Base-by-base conservation (phyloP, 2,113 vertebrate genomes). In the Danionella cerebrum region DNA sequence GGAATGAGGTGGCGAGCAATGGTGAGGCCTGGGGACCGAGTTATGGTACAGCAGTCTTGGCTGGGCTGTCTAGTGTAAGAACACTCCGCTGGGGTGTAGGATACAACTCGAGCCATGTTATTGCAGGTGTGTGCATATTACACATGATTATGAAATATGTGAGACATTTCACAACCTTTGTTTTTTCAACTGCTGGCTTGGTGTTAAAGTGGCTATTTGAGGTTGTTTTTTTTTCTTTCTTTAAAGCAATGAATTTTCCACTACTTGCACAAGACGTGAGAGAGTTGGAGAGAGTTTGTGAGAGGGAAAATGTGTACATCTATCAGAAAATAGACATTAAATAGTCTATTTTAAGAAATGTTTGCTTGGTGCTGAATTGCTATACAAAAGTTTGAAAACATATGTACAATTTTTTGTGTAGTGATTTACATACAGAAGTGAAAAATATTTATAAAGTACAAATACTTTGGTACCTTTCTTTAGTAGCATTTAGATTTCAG, bases 71-170 rank as follows among this genome's bases (percentile, higher is more conserved):
- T 9, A 39, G 21, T 54, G 72, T 68, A 67, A 67, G 70, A 65
- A 67, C 12, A 27, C 75, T 55, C 72, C 19, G 52, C 76, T 77
- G 79, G 76, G 79, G 62, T 74, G 31, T 54, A 71, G 19, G 5
- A 25, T 71, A 78, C 79, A 79, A 81, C 71, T 73, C 12, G 14
- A 67, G 64, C 3, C 69, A 65, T 88, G 85, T 88, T 89, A 84
- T 79, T 82, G 74, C 86, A 89, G 85, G 86, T 86, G 87, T 69
- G 68, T 58, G 63, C 47, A 63, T 50, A 72, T 84, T 85, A 86
- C 74, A 68, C 84, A 76, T 74, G 73, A 79, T 81, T 83, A 76
- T 83, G 79, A 85, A 85, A 82, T 76, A 83, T 82, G 80, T 72
- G 53, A 81, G 60, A 81, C 78, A 41, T 81, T 48, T 79, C 79